These are phyloP conservation scores for Aspidiotus destructor DNA, from an alignment of 2,888 invertebrate genomes.

Conservation along the genomic window DNA sequence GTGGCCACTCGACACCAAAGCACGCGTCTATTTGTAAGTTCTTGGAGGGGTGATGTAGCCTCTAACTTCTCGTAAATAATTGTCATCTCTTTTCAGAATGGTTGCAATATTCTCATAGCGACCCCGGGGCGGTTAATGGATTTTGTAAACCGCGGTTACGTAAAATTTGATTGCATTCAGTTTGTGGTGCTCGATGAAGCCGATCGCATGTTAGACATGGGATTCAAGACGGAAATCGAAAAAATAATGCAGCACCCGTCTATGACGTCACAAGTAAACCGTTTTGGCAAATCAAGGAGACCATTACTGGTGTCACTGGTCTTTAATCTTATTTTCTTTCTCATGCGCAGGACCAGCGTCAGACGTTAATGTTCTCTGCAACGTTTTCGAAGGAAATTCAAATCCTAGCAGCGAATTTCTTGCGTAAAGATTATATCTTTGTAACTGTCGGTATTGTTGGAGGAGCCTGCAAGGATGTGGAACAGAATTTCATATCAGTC, in stretches of 20 bases:
- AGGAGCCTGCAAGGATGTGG: conserved; percentile 82
- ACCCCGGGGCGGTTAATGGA: conserved; percentile 63
- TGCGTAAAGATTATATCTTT: conserved; percentile 66
- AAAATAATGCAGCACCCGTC: conserved; percentile 54
- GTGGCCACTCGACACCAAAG: conserved; percentile 63
- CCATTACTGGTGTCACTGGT: no score
- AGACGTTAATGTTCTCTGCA: conserved; percentile 66
- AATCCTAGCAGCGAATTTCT: conserved; percentile 67
- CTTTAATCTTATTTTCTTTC: no score
- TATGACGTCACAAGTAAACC: conserved; percentile 50
- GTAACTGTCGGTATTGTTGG: conserved; percentile 85
- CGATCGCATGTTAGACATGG: conserved; percentile 70
- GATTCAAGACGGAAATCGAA: conserved; percentile 52
- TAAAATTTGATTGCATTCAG: conserved; percentile 49
- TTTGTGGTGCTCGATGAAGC: conserved; percentile 71
- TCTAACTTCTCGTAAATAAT: no score
- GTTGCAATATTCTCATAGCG: conserved; percentile 61
- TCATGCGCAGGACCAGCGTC: conserved; percentile 42
- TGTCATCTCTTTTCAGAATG: conserved; percentile 41
- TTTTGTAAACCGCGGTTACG: conserved; percentile 50
- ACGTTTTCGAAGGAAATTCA: conserved; percentile 68
- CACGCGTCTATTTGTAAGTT: neutral
- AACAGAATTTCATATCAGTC: conserved; percentile 64
- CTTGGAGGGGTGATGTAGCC: neutral
- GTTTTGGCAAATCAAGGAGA: no score